Evolutionary conservation across 2,113 vertebrate species (phyloP), one percentile per base, ranked within the genome.

Genomic region (Penelope pileata): DNA sequence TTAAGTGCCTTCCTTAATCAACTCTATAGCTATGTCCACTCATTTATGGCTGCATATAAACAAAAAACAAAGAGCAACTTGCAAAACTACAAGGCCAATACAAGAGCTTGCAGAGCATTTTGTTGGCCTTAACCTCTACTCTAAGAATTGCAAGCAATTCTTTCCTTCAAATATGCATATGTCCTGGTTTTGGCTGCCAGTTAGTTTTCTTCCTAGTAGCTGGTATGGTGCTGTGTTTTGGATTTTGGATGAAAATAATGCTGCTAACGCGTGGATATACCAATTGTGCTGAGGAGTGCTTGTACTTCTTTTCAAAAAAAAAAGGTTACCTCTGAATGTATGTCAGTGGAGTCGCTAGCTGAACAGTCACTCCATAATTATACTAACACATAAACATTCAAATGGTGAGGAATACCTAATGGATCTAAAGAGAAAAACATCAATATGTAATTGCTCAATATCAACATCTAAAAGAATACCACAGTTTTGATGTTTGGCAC

Each of bases 1-100:
- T 87, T 74, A 84, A 86, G 58, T 60, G 53, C 69, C 29, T 83
- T 48, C 86, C 76, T 93, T 80, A 90, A 94, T 96, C 93, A 95
- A 74, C 86, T 88, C 63, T 64, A 21, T 7, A 73, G 74, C 56
- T 83, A 2, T 54, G 67, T 79, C 83, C 80, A 74, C 58, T 75
- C 81, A 23, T 73, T 51, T 72, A 34, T 17, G 30, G 27, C 53
- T 40, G 50, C 16, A 32, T 4, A 17, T 12, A n/a, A 69, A 94
- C 42, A 70, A 74, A 59, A 86, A 92, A 86, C 63, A 87, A 86
- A 68, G 38, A 60, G 29, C 16, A 76, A 10, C 22, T 8, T n/a
- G 11, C 40, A 85, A 8, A 75, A 6, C 27, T 1, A 0, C 0
- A 12, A 40, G 36, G 53, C 18, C 21, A 68, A 5, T 22, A 64